A percentile compares a stretch with the other conserved stretches of the same genome.
Evolutionary conservation across 2,888 invertebrate genomes (phyloP).

Genomic region (Mongoloraphidia duomilia): DNA sequence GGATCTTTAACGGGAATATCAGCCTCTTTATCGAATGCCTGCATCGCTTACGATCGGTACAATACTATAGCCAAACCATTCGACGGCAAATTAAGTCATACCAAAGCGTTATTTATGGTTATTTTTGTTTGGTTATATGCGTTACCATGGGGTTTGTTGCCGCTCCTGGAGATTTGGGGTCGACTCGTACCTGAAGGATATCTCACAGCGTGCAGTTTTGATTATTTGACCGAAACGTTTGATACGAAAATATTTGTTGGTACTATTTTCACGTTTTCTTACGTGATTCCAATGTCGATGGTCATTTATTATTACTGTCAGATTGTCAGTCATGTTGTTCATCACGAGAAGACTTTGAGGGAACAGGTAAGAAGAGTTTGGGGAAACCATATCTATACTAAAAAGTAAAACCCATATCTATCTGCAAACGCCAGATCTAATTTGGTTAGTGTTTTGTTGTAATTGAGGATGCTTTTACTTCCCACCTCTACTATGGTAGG

Average conservation of each 20-base stretch:
- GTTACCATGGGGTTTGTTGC: conserved; percentile 69
- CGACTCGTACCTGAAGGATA: conserved; percentile 82
- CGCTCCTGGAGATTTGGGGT: conserved; percentile 71
- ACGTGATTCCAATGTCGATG: conserved; percentile 58
- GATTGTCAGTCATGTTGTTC: conserved; percentile 71
- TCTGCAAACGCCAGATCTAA: too few species aligned
- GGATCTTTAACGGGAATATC: conserved; percentile 71
- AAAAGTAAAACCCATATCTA: too few species aligned
- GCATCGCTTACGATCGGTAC: conserved; percentile 71
- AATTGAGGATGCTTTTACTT: too few species aligned
- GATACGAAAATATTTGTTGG: conserved; percentile 65
- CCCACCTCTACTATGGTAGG: too few species aligned
- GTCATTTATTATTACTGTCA: conserved; percentile 76
- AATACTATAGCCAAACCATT: conserved; percentile 70
- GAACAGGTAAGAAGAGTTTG: conserved; percentile 35
- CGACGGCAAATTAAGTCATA: conserved; percentile 64
- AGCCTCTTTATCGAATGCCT: conserved; percentile 66
- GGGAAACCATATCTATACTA: too few species aligned
- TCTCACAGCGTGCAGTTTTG: conserved; percentile 71
- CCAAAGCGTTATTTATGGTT: conserved; percentile 66
- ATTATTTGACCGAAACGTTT: conserved; percentile 65
- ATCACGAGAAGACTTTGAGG: conserved; percentile 68
- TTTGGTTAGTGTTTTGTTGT: too few species aligned
- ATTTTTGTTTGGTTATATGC: conserved; percentile 59
- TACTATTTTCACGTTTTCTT: conserved; percentile 62